These are phyloP conservation scores for Megalurothrips usitatus DNA, from an alignment of 2,888 invertebrate species.

Conservation along the genomic window DNA sequence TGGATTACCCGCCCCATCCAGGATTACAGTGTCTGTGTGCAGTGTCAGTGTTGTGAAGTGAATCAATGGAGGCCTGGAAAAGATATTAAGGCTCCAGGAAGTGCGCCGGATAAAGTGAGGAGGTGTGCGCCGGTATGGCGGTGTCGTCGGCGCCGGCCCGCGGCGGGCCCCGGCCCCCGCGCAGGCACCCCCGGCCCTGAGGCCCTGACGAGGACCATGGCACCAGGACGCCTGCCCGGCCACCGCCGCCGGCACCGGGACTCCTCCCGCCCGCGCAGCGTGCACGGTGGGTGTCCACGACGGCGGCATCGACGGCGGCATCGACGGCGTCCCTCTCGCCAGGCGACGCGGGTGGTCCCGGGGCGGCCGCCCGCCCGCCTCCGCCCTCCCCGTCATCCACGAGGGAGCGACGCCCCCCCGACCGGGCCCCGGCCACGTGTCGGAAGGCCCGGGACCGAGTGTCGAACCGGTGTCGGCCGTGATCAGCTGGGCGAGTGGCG, in stretches of 20 bases:
- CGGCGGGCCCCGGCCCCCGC: not conserved
- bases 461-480: not conserved
- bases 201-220: not conserved
- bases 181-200: not conserved
- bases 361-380: not conserved
- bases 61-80: not conserved
- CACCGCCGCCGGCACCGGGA: not conserved
- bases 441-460: no score
- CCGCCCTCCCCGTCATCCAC: not conserved
- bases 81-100: not conserved
- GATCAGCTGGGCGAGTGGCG: not conserved
- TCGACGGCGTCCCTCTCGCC: not conserved
- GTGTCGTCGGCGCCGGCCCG: not conserved
- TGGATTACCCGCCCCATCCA: not conserved
- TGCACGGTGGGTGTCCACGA: not conserved
- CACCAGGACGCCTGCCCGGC: not conserved
- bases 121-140: not conserved
- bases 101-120: not conserved
- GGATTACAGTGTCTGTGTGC: constrained; percentile 17
- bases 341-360: not conserved
- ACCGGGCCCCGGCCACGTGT: not conserved
- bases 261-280: no score
- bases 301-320: not conserved
- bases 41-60: constrained; percentile 13
- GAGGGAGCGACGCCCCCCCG: not conserved